Percentiles rank a stretch among this genome's conserved stretches.
Evolutionary conservation across 2,113 vertebrate species (phyloP).

Genomic region (Thalassarche chlororhynchos): DNA sequence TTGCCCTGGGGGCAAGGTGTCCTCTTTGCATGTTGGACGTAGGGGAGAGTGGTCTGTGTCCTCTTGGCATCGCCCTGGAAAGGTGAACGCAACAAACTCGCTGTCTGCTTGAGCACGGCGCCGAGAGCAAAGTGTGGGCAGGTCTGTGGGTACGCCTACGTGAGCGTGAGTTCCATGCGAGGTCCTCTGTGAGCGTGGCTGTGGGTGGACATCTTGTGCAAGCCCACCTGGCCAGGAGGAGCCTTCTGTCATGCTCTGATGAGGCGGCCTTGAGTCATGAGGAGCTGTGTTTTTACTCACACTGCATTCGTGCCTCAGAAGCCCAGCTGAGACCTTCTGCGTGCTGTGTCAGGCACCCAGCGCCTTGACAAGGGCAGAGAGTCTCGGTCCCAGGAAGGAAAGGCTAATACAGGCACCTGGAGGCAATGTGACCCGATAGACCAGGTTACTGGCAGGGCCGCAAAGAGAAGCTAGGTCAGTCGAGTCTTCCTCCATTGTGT

Average conservation of each 20-base stretch:
- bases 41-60: not conserved
- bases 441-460: not conserved
- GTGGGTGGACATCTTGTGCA: not conserved
- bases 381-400: not conserved
- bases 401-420: not conserved
- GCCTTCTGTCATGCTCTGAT: not conserved
- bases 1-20: not conserved
- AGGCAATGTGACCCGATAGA: not conserved
- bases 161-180: not conserved
- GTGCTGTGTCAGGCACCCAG: not conserved
- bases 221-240: slow-evolving; percentile 16
- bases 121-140: not conserved
- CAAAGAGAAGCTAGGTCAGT: not conserved
- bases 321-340: not conserved
- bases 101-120: accelerated
- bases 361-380: accelerated
- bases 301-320: not conserved
- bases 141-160: not conserved
- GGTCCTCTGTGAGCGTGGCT: not conserved
- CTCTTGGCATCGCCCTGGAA: not conserved
- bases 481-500: not conserved
- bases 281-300: not conserved
- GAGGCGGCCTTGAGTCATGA: not conserved
- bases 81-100: not conserved
- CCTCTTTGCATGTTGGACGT: not conserved